These are phyloP conservation scores for Halichoeres trimaculatus DNA, from an alignment of 2,113 vertebrate genomes.

Conservation along the genomic window DNA sequence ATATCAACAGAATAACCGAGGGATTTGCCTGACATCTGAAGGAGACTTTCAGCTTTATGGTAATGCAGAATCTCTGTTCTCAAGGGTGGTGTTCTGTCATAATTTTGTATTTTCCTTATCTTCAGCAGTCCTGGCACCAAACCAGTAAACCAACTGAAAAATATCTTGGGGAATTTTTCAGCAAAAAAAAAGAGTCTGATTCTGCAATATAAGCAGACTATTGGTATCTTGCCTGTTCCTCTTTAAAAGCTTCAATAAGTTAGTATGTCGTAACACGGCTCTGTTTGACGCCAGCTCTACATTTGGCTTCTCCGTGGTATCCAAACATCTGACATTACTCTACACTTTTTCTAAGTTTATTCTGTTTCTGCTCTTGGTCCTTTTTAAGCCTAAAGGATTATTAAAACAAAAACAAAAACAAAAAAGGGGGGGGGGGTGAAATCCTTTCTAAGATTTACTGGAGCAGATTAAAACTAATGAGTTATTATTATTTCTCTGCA, in stretches of 20 bases:
- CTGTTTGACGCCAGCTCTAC: conserved; percentile 28
- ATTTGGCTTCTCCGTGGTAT: conserved; percentile 6
- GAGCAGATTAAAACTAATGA: conserved; percentile 7
- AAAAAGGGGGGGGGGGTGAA: too few species aligned
- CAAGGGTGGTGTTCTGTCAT: not conserved
- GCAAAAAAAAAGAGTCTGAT: not conserved
- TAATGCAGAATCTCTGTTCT: not conserved
- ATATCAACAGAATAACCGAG: not conserved
- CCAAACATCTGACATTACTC: conserved; percentile 41
- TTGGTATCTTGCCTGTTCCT: conserved; percentile 3
- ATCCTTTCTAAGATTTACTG: not conserved
- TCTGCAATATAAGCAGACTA: conserved; percentile 1
- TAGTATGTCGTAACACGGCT: conserved; percentile 6
- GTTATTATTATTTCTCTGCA: not conserved
- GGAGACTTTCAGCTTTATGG: not conserved
- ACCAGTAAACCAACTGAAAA: not conserved
- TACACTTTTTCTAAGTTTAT: not conserved
- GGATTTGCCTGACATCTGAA: not conserved
- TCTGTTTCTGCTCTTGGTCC: conserved; percentile 16
- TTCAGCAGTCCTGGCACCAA: too few species aligned
- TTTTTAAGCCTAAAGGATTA: not conserved
- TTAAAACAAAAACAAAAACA: not conserved
- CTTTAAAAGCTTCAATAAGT: conserved; percentile 30
- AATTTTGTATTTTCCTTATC: not conserved
- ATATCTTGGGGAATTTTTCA: conserved; percentile 10